Percentiles rank a stretch among this genome's conserved stretches.
phyloP scores from a whole-genome alignment of 2,888 invertebrate species.

The Euphydryas editha region DNA sequence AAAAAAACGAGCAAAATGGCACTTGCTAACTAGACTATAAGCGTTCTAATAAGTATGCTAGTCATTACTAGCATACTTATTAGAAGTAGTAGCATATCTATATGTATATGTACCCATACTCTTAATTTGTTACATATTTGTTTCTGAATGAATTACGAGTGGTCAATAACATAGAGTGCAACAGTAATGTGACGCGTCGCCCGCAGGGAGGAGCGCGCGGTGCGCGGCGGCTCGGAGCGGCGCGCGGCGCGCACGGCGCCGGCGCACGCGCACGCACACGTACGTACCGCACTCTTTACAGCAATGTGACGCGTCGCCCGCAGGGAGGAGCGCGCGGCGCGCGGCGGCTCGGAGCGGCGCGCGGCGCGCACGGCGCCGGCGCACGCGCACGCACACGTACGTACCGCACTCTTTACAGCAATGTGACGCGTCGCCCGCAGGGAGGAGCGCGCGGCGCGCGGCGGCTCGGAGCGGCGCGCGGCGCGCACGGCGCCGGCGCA shows the following conservation, averaged over 20 bases:
- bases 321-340: conserved; percentile 47
- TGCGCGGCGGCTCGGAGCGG: conserved; percentile 59
- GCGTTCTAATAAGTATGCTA: too few relatives aligned
- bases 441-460: conserved; percentile 52
- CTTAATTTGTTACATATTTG: too few relatives aligned
- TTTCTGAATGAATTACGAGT: too few relatives aligned
- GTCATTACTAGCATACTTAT: too few relatives aligned
- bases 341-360: conserved; percentile 60
- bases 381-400: conserved; percentile 34
- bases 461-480: conserved; percentile 61
- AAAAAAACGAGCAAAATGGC: too few relatives aligned
- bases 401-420: too few relatives aligned
- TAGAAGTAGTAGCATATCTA: too few relatives aligned
- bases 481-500: conserved; percentile 42
- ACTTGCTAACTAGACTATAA: too few relatives aligned
- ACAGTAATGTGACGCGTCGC: background rate
- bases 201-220: conserved; percentile 43
- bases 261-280: conserved; percentile 36
- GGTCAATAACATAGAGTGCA: too few relatives aligned
- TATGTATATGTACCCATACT: too few relatives aligned
- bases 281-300: conserved; percentile 2
- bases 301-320: background rate
- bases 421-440: conserved; percentile 34
- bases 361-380: conserved; percentile 47
- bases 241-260: conserved; percentile 51